phyloP scores from a whole-genome alignment of 1,140 invertebrate species.

The Lasioglossum albipes region DNA sequence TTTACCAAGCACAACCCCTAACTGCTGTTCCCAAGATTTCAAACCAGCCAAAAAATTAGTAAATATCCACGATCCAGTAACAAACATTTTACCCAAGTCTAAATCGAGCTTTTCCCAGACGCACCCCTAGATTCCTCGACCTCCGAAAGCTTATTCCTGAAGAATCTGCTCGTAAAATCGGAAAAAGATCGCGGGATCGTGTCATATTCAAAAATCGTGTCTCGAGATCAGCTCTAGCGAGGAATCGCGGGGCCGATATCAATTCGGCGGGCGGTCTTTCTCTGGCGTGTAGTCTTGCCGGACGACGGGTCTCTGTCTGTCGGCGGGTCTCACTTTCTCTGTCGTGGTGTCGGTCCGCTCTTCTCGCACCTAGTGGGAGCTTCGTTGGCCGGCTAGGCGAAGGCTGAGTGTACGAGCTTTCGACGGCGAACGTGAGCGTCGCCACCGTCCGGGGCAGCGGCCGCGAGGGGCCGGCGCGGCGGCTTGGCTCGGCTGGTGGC shows the following conservation, averaged over 20 bases:
- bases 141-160: no score
- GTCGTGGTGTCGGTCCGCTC: background rate
- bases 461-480: conserved; percentile 58
- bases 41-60: no score
- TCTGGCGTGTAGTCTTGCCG: conserved; percentile 28
- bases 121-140: no score
- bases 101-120: no score
- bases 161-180: no score
- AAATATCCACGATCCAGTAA: no score
- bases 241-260: conserved; percentile 40
- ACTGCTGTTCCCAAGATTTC: no score
- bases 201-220: no score
- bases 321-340: conserved; percentile 1
- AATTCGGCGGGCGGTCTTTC: conserved; percentile 49
- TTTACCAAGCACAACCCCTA: no score
- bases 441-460: conserved; percentile 78
- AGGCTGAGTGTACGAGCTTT: conserved; percentile 14
- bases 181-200: no score
- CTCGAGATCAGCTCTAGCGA: background rate
- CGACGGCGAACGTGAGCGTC: conserved; percentile 66
- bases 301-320: conserved; percentile 19
- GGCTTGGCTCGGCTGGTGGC: conserved; percentile 63
- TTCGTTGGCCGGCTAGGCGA: conserved; percentile 17
- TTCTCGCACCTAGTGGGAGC: conserved; percentile 17
- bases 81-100: no score